A percentile compares a stretch with the other conserved stretches of the same genome.
Evolutionary conservation across 2,888 invertebrate genomes (phyloP).

Genomic region (Eristalis tenax): DNA sequence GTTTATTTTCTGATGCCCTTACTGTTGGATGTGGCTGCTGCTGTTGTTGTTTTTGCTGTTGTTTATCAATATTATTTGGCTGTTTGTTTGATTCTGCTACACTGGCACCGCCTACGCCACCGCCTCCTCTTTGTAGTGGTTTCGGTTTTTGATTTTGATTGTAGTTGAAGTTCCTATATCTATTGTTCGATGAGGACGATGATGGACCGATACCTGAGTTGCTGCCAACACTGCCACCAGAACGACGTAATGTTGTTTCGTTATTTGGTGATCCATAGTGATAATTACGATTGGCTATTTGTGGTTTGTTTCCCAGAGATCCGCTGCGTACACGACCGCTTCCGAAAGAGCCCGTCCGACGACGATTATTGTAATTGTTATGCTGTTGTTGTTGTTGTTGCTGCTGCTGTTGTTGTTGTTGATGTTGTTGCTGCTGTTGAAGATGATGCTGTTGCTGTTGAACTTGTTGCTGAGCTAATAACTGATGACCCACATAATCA

Average conservation of each 20-base stretch:
- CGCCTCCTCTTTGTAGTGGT: conserved; percentile 55
- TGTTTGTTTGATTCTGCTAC: conserved; percentile 49
- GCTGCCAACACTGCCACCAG: conserved; percentile 75
- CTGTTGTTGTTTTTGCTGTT: conserved; percentile 23
- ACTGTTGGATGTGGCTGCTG: conserved; percentile 29
- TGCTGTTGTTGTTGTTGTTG: conserved; percentile 75
- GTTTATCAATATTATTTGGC: conserved; percentile 46
- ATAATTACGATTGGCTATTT: conserved; percentile 79
- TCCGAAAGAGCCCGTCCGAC: conserved; percentile 80
- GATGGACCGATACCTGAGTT: conserved; percentile 76
- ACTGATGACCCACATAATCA: conserved; percentile 79
- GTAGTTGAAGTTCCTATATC: conserved; percentile 51
- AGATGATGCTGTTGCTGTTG: conserved; percentile 77
- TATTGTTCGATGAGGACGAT: conserved; percentile 69
- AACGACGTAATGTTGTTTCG: conserved; percentile 76
- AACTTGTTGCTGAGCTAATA: conserved; percentile 74
- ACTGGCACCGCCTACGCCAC: conserved; percentile 1
- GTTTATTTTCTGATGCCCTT: conserved; percentile 60
- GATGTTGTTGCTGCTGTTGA: conserved; percentile 76
- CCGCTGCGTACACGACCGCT: conserved; percentile 80
- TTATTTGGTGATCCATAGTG: conserved; percentile 77
- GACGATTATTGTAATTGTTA: conserved; percentile 76
- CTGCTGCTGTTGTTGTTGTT: conserved; percentile 76
- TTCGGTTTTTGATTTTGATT: conserved; percentile 63
- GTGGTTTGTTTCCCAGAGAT: conserved; percentile 80